Evolutionary conservation across 2,113 vertebrate species (phyloP).

Genomic region (Astur gentilis): DNA sequence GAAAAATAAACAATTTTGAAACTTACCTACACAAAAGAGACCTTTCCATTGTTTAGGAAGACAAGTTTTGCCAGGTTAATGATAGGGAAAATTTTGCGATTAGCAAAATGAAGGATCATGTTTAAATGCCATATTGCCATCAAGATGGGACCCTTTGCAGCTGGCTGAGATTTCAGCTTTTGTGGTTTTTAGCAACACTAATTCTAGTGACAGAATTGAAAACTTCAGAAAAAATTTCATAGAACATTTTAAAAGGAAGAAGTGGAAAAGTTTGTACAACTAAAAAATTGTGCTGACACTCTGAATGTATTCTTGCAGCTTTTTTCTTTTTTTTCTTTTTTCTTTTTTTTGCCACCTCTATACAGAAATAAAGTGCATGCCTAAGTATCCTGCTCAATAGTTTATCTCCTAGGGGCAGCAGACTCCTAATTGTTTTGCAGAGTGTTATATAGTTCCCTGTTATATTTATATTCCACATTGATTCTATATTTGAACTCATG

Average conservation of each 20-base stretch:
- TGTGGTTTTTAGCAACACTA: not conserved
- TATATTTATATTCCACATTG: not conserved
- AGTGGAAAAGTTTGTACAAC: not conserved
- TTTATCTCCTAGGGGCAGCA: not conserved
- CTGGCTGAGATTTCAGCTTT: not conserved
- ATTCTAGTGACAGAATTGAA: not conserved
- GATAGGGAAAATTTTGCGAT: not conserved
- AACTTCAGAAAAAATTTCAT: not conserved
- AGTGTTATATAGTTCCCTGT: no score
- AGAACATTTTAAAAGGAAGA: not conserved
- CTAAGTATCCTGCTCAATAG: not conserved
- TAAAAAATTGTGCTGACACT: not conserved
- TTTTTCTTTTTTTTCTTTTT: not conserved
- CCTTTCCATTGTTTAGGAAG: not conserved
- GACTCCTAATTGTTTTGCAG: not conserved
- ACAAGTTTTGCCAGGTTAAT: not conserved
- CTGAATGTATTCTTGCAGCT: not conserved
- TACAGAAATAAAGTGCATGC: not conserved
- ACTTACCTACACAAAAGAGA: not conserved
- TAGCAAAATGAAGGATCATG: not conserved
- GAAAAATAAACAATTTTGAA: not conserved
- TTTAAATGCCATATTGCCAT: not conserved
- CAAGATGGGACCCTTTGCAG: not conserved
- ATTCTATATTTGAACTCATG: not conserved
- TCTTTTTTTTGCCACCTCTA: not conserved